Evolutionary conservation across 2,113 vertebrate species (phyloP), one percentile per base, ranked within the genome.

Genomic region (Micromys minutus): DNA sequence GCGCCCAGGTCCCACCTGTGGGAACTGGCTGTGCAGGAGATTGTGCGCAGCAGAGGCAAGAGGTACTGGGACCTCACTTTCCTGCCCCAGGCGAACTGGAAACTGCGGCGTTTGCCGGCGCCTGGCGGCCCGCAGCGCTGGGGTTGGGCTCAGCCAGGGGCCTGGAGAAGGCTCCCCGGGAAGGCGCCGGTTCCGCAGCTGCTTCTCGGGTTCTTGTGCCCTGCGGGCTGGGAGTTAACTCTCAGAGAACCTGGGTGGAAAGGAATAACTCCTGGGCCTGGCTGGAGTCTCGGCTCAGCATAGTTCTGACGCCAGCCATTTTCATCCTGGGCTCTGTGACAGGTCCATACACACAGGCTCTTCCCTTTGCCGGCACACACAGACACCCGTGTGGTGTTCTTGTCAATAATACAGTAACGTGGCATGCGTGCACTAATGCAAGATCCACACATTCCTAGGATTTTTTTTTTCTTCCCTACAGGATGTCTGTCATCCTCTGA

Each of bases 91-190:
- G 96, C 93, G 9, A 22, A 76, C 94, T 75, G 89, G 79, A 91
- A 93, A 84, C 87, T 91, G 89, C 89, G 77, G 52, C 81, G 42
- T 92, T 93, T 77, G 93, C 85, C 0, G 4, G 96, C 89, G 96
- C 95, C 97, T 95, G 96, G 95, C 93, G 95, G 95, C 96, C 95
- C 89, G 96, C 93, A 79, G 90, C 71, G 1, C 87, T 59, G 42
- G 93, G 95, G 93, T 74, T 76, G 94, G 80, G 90, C 89, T 12
- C 52, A 72, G 89, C 86, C 2, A 36, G 65, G 65, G 65, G 31
- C 65, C 65, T 67, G 0, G 11, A 9, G 3, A 34, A 96, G 94
- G 84, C 87, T 93, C 8, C 5, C 57, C 3, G 81, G 95, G 93
- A 92, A 94, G 92, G 97, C 95, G 89, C 71, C 80, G 4, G 7